Conservation (phyloP, 2,888 invertebrate species). For the Apamea epomidion region DNA sequence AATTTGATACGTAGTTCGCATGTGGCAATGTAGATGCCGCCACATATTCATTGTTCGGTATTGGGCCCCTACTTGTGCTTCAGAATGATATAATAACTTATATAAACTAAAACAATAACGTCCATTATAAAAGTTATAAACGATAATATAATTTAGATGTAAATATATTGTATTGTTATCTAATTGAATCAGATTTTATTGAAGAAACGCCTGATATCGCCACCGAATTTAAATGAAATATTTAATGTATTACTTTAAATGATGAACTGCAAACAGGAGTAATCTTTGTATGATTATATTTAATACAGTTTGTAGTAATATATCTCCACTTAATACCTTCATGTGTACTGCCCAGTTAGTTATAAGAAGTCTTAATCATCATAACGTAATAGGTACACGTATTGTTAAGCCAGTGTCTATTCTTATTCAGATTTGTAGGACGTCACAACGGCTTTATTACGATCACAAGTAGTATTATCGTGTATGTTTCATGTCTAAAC, state of each 20-base stretch:
- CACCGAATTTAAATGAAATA: conserved; percentile 62
- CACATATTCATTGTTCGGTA: conserved; percentile 17
- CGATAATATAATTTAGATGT: conserved; percentile 54
- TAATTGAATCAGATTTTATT: conserved; percentile 66
- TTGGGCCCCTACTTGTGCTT: conserved; percentile 45
- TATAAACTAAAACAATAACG: conserved; percentile 58
- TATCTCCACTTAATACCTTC: conserved; percentile 28
- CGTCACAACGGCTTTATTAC: background rate
- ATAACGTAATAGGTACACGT: conserved; percentile 39
- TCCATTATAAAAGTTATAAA: conserved; percentile 62
- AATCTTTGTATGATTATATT: conserved; percentile 22
- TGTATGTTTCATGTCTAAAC: background rate
- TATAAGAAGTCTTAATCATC: conserved; percentile 34
- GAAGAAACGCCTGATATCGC: conserved; percentile 56
- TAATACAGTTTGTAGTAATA: conserved; percentile 33
- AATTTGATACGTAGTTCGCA: background rate
- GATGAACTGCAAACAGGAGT: conserved; percentile 12
- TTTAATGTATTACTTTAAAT: conserved; percentile 25
- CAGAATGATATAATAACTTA: conserved; percentile 43
- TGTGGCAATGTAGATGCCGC: background rate
- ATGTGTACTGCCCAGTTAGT: conserved; percentile 30
- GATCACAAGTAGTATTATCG: no score
- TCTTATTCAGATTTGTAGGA: conserved; percentile 27
- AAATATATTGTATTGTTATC: conserved; percentile 65
- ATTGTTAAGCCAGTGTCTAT: conserved; percentile 41